Evolutionary conservation across 2,113 vertebrate species (phyloP), one percentile per base, ranked within the genome.

Genomic region (Brienomyrus brachyistius): DNA sequence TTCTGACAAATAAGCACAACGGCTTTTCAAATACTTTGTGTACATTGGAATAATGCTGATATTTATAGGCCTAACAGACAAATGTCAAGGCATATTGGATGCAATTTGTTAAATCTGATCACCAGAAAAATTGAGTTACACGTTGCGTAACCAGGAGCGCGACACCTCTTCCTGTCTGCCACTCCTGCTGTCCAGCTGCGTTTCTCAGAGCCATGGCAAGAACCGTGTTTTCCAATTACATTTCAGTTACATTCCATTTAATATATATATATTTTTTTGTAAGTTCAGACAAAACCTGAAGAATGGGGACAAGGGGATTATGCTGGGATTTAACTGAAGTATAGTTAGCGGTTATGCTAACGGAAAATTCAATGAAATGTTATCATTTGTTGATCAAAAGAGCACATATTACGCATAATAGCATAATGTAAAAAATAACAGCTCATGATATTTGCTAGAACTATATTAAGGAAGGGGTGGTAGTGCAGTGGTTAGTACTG

Each of bases 111-210:
- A 87, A 31, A 54, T 87, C 4, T 87, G 85, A 87, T 87, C 50
- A 54, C 50, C n/a, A n/a, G n/a, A 51, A 56, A 86, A 86, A 86
- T 86, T 86, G 85, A 86, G 85, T 86, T 86, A 86, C 13, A 23
- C 10, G 8, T 51, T 31, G 85, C 1, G 17, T 35, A 86, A 48
- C 43, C 31, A 19, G 70, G 70, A 74, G 31, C 31, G 4, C 70
- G 31, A 43, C 9, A 51, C 48, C 47, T 51, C 48, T 27, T 11
- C 17, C n/a, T 86, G 21, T n/a, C n/a, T 4, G n/a, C 45, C 5
- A 4, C 23, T 86, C 47, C n/a, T 7, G 7, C 85, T 2, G 50
- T 35, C 48, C 5, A 11, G 48, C 27, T 31, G 5, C 11, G 2
- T 4, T 35, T 52, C 27, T 13, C 2, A 54, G n/a, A 52, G 23